Conservation (phyloP, 2,888 invertebrate species). For the Anticlea derivata region DNA sequence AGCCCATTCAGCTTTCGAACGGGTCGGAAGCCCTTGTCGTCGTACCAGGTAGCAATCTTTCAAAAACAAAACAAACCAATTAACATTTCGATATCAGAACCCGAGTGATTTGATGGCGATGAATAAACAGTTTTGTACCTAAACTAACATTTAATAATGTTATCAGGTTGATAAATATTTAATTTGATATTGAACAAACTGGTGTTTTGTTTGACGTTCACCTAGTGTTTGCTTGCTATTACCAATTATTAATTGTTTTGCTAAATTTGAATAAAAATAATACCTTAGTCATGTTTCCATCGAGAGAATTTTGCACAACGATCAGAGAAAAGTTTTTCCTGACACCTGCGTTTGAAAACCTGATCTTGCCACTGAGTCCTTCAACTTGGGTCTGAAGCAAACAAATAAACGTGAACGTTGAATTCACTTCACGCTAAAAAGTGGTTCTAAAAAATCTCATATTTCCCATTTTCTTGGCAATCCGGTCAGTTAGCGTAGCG, state of each 20-base stretch:
- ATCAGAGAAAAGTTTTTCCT: constrained; percentile 94
- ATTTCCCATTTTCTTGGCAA: constrained; percentile 35
- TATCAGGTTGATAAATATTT: neutral
- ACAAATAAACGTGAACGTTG: constrained; percentile 42
- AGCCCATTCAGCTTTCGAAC: constrained; percentile 88
- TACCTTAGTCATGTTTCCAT: constrained; percentile 86
- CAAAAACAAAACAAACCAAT: neutral
- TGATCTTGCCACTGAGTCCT: constrained; percentile 93
- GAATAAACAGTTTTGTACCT: too few relatives aligned
- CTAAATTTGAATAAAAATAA: neutral
- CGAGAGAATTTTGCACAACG: constrained; percentile 94
- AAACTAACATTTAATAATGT: too few relatives aligned
- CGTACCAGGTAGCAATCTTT: constrained; percentile 94
- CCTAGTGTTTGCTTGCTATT: neutral
- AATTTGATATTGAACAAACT: neutral
- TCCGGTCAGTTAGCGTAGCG: constrained; percentile 45
- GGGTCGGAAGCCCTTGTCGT: constrained; percentile 89
- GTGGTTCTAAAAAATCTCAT: constrained; percentile 33
- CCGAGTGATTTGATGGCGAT: neutral
- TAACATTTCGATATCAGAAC: too few relatives aligned
- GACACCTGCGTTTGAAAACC: constrained; percentile 93
- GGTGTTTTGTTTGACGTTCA: neutral
- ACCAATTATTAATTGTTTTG: neutral
- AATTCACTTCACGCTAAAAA: constrained; percentile 27
- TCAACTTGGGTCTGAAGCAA: constrained; percentile 92